phyloP scores from a whole-genome alignment of 2,797 vertebrate genomes.

The Cyprinodon diabolis region DNA sequence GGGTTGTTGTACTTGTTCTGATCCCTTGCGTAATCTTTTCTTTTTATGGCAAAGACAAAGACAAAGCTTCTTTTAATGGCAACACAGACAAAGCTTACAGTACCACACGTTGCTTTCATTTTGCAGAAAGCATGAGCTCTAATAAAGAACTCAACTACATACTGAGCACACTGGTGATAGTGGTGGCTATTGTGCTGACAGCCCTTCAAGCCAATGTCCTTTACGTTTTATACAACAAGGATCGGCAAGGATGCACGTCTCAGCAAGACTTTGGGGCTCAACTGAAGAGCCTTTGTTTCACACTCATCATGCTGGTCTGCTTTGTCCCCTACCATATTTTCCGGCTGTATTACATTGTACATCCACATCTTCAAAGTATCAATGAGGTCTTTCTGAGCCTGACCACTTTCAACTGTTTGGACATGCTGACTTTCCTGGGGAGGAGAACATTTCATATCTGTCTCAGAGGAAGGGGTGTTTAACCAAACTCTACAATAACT shows the following conservation, averaged over 20 bases:
- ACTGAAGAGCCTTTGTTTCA: constrained; percentile 87
- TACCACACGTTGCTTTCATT: constrained; percentile 78
- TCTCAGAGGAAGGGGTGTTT: not conserved
- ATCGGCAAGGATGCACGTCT: constrained; percentile 64
- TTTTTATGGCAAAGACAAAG: constrained; percentile 62
- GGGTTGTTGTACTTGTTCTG: constrained; percentile 77
- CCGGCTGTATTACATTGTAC: constrained; percentile 80
- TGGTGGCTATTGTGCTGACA: constrained; percentile 67
- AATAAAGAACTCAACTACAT: constrained; percentile 80
- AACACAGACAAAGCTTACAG: accelerated
- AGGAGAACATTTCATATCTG: constrained; percentile 64
- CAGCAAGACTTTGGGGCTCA: constrained; percentile 92
- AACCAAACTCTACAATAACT: constrained; percentile 7
- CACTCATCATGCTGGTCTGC: constrained; percentile 86
- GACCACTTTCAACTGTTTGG: constrained; percentile 88
- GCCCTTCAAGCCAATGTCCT: constrained; percentile 81
- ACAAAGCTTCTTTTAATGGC: no score
- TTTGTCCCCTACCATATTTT: constrained; percentile 91
- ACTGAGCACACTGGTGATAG: constrained; percentile 63
- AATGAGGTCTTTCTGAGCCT: constrained; percentile 91
- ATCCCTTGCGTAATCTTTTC: constrained; percentile 61
- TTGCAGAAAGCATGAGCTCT: constrained; percentile 59
- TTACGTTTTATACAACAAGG: constrained; percentile 66
- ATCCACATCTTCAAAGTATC: accelerated
- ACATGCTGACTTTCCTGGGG: constrained; percentile 87